Base-by-base conservation (phyloP, 1,140 invertebrate species). In the Ladona fulva region DNA sequence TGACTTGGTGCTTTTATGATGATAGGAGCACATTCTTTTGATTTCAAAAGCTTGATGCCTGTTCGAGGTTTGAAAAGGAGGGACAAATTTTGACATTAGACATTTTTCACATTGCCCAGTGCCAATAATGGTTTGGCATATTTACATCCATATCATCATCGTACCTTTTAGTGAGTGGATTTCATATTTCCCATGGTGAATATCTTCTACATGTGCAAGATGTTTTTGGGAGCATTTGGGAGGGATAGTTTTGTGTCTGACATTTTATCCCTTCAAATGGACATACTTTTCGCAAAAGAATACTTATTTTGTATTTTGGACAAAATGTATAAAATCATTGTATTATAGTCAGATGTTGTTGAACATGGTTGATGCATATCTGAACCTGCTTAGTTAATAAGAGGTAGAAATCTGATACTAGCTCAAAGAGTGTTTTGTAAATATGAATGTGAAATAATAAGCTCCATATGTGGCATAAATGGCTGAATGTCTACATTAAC, bases 271-370 rank as follows among this genome's bases (percentile, higher is more conserved):
- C 52, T 66, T 66, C 52, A 66, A 66, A 66, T 66, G 52, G 52
- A 66, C 52, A 66, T 66, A 66, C 52, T 66, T 66, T 66, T 19
- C 52, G n/a, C 52, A 66, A 66, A 66, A 66, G 52, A 66, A 66
- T 66, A 66, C 52, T 66, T 66, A 66, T 66, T 66, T 66, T 66
- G 52, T 66, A 66, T 66, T 66, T 66, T 66, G 52, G n/a, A 66
- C 52, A 66, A 66, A 66, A 3, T 66, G 52, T 66, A 66, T 66
- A 66, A 66, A 66, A 66, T 66, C 52, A 66, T 66, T 66, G 52
- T 66, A 66, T 66, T 66, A 66, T 66, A 66, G 52, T 66, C 52
- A 66, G 52, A 66, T 66, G 52, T 66, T 66, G 52, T 66, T 66
- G 52, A 66, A 66, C 52, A 66, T 66, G 52, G 52, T 66, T 66